Evolutionary conservation across 2,113 vertebrate species (phyloP).

Genomic region (Genyomyrus donnyi): DNA sequence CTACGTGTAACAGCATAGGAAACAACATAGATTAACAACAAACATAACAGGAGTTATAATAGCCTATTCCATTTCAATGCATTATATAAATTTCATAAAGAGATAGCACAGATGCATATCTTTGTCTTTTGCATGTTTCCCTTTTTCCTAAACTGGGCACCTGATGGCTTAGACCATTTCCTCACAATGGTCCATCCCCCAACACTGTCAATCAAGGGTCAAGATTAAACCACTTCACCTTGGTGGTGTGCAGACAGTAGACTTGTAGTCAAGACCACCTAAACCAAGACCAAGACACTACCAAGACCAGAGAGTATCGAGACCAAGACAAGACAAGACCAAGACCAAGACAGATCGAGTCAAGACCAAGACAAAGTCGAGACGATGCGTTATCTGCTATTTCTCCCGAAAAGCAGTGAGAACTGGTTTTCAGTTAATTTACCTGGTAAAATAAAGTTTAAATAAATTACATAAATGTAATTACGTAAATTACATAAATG

Average conservation of each 20-base stretch:
- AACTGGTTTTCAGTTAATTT: too few species aligned
- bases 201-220: background rate
- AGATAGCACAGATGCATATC: background rate
- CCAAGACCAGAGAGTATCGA: too few species aligned
- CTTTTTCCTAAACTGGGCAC: background rate
- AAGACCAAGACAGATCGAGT: too few species aligned
- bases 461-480: too few species aligned
- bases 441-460: too few species aligned
- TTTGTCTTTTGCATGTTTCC: background rate
- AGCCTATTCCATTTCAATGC: background rate
- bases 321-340: too few species aligned
- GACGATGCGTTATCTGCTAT: too few species aligned
- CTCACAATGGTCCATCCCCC: background rate
- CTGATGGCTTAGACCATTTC: background rate
- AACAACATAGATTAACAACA: background rate
- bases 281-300: too few species aligned
- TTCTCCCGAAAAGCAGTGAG: too few species aligned
- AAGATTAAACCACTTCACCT: background rate
- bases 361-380: too few species aligned
- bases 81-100: background rate
- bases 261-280: too few species aligned
- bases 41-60: background rate
- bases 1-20: background rate
- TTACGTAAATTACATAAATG: too few species aligned
- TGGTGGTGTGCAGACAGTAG: background rate